Conservation (phyloP, 1,140 invertebrate species). For the Danaus plexippus region DNA sequence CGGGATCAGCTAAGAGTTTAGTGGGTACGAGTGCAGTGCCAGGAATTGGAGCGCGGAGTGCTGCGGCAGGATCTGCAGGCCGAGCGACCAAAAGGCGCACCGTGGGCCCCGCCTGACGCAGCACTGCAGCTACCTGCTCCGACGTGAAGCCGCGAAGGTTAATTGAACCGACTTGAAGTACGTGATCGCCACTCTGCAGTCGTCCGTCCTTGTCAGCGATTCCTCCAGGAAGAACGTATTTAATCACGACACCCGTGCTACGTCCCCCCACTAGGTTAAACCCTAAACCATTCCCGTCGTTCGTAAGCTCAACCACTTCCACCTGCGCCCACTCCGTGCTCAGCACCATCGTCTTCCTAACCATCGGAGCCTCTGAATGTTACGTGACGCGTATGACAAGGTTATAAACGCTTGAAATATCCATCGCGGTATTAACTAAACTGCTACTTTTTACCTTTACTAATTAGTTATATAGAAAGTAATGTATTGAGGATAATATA, state of each 20-base stretch:
- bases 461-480: constrained; percentile 23
- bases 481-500: constrained; percentile 27
- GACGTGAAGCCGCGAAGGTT: constrained; percentile 92
- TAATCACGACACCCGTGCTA: constrained; percentile 97
- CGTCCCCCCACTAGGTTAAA: constrained; percentile 96
- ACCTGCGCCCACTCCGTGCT: constrained; percentile 94
- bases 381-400: constrained; percentile 59
- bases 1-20: constrained; percentile 84
- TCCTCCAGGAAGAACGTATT: constrained; percentile 92
- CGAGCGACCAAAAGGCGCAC: constrained; percentile 93
- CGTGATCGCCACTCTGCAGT: constrained; percentile 92
- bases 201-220: constrained; percentile 92
- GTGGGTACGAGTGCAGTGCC: constrained; percentile 81
- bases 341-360: constrained; percentile 76
- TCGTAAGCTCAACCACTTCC: constrained; percentile 90
- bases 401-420: constrained; percentile 44
- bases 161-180: constrained; percentile 94
- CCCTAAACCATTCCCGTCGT: constrained; percentile 84
- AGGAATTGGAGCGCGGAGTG: constrained; percentile 77
- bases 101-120: constrained; percentile 88
- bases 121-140: constrained; percentile 93
- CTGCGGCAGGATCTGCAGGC: constrained; percentile 82
- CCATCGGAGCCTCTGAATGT: constrained; percentile 56
- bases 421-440: constrained; percentile 34
- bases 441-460: constrained; percentile 21